Evolutionary conservation across 2,888 invertebrate genomes (phyloP), one percentile per base, ranked within the genome.

Genomic region (Nasonia oneida): DNA sequence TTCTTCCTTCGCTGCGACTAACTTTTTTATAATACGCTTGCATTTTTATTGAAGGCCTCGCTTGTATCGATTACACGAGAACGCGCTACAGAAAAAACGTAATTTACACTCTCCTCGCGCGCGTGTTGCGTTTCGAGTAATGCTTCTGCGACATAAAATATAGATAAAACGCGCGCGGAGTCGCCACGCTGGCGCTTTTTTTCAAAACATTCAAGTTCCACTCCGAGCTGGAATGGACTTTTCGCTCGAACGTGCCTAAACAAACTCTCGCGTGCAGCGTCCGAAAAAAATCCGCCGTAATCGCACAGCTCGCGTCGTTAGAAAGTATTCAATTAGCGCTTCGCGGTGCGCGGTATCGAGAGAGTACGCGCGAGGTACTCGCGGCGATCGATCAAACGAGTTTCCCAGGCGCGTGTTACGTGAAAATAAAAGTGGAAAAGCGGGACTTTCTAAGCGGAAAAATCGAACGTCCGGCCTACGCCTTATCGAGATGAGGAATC

Each of bases 401-500:
- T 74, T 81, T 64, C 74, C 6, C 57, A 33, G 47, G 64, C 80
- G n/a, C 57, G 33, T 29, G 74, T 81, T 81, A 81, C 73, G 74
- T 74, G 23, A 61, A 47, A 57, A 67, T 47, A 47, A 33, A 57
- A 50, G 8, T 4, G 37, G 18, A 37, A 61, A 64, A 74, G 61
- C 64, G 53, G 33, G 18, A 81, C 81, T 81, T 81, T 81, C 74
- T 81, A 81, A 81, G 64, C 81, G 81, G 74, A 81, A 81, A 81
- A 81, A 74, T 47, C 74, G 81, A 74, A 81, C 80, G 6, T 15
- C 33, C 29, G 23, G 53, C 64, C 8, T 42, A 12, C 10, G 73
- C 1, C 47, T 74, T 81, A 74, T 81, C 74, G 47, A 37, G 33
- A 14, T 29, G 23, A 33, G 50, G 64, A 64, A 74, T 64, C 73